Evolutionary conservation across 1,140 invertebrate species (phyloP).

Genomic region (Zaprionus ghesquierei): DNA sequence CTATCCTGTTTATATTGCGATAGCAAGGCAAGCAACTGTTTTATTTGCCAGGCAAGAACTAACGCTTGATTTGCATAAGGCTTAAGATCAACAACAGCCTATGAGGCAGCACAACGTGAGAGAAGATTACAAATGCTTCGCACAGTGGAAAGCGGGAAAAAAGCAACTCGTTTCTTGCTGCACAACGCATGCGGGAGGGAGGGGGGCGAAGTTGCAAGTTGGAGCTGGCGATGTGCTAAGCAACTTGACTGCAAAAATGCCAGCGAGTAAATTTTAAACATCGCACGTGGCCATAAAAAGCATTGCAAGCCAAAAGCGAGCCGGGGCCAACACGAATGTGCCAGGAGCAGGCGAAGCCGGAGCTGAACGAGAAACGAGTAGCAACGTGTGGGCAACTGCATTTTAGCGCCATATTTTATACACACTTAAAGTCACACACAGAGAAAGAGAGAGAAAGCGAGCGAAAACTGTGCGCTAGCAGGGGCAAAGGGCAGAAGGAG

Average conservation of each 20-base stretch:
- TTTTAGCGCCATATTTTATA: slow-evolving; percentile 80
- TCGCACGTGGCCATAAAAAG: slow-evolving; percentile 75
- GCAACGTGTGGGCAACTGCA: slow-evolving; percentile 56
- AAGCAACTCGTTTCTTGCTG: slow-evolving; percentile 48
- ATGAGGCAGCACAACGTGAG: slow-evolving; percentile 2
- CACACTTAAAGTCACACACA: slow-evolving; percentile 78
- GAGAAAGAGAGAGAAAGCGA: neutral
- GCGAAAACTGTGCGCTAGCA: slow-evolving; percentile 18
- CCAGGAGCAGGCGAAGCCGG: slow-evolving; percentile 12
- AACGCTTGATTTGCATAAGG: slow-evolving; percentile 37
- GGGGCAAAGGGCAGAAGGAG: neutral
- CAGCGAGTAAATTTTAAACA: slow-evolving; percentile 70
- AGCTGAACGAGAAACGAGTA: slow-evolving; percentile 4
- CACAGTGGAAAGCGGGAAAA: neutral
- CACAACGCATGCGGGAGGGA: slow-evolving; percentile 25
- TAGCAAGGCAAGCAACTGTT: slow-evolving; percentile 12
- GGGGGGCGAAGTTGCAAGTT: neutral
- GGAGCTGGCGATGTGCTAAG: slow-evolving; percentile 46
- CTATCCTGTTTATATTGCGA: slow-evolving; percentile 12
- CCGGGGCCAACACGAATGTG: slow-evolving; percentile 52
- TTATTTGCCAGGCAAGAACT: slow-evolving; percentile 9
- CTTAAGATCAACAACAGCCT: slow-evolving; percentile 42
- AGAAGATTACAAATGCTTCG: slow-evolving; percentile 24
- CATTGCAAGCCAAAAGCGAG: slow-evolving; percentile 34
- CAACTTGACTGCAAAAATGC: slow-evolving; percentile 55